phyloP scores from a whole-genome alignment of 2,797 vertebrate genomes.

The Channa striata region DNA sequence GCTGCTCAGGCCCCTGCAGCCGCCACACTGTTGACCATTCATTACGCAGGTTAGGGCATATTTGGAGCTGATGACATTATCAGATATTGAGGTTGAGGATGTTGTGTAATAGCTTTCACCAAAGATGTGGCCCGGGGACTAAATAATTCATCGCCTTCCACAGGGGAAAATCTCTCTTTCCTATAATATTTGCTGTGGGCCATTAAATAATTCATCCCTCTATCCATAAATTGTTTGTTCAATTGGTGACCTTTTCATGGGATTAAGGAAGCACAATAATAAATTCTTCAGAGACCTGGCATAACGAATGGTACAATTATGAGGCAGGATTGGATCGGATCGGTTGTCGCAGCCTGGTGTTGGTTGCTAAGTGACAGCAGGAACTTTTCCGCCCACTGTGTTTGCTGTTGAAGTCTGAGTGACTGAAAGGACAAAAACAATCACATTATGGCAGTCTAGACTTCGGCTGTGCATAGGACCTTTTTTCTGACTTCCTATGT shows the following conservation, averaged over 20 bases:
- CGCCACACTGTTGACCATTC: slow-evolving; percentile 61
- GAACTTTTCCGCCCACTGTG: slow-evolving; percentile 79
- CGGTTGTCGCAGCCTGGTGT: slow-evolving; percentile 71
- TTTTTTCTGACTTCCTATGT: slow-evolving; percentile 45
- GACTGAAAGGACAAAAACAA: slow-evolving; percentile 74
- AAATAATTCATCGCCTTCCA: slow-evolving; percentile 78
- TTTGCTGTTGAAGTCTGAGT: slow-evolving; percentile 73
- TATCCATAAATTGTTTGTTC: slow-evolving; percentile 80
- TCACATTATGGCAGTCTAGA: slow-evolving; percentile 72
- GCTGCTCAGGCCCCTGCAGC: slow-evolving; percentile 20
- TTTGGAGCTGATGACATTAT: slow-evolving; percentile 71
- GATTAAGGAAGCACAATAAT: slow-evolving; percentile 78
- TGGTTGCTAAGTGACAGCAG: slow-evolving; percentile 83
- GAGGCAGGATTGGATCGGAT: slow-evolving; percentile 68
- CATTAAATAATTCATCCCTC: slow-evolving; percentile 78
- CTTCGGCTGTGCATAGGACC: slow-evolving; percentile 40
- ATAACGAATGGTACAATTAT: slow-evolving; percentile 76
- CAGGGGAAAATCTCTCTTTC: slow-evolving; percentile 51
- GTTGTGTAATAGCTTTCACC: slow-evolving; percentile 71
- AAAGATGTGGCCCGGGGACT: slow-evolving; percentile 69
- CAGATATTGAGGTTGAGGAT: slow-evolving; percentile 69
- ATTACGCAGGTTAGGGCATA: slow-evolving; percentile 54
- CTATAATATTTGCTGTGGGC: slow-evolving; percentile 73
- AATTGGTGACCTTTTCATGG: slow-evolving; percentile 77
- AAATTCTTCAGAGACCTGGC: slow-evolving; percentile 78